phyloP scores from a whole-genome alignment of 2,797 vertebrate species.

The Ambastaia sidthimunki region DNA sequence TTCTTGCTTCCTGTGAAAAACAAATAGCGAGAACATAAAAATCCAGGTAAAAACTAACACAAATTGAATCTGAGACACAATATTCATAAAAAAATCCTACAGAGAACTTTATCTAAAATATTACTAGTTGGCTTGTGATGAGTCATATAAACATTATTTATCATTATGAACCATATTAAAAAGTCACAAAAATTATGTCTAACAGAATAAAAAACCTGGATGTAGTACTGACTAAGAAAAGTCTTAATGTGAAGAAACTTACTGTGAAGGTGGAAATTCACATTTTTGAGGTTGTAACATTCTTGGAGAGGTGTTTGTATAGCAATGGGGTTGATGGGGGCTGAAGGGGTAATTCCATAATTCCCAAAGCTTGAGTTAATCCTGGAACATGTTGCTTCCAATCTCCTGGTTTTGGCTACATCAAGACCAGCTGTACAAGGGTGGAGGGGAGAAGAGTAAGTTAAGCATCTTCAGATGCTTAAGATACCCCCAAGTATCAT shows the following conservation, averaged over 20 bases:
- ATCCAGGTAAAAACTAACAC: neutral
- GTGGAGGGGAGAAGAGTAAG: conserved; percentile 15
- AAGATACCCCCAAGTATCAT: conserved; percentile 58
- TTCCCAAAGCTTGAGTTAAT: conserved; percentile 45
- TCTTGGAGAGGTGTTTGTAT: conserved; percentile 16
- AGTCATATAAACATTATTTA: neutral
- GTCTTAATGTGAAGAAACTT: neutral
- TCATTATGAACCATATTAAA: neutral
- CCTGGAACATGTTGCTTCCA: conserved; percentile 41
- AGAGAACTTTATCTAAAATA: neutral
- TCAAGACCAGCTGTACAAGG: conserved; percentile 45
- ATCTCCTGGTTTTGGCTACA: conserved; percentile 36
- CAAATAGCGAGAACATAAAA: neutral
- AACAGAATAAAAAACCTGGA: neutral
- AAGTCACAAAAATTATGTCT: neutral
- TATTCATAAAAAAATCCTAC: neutral
- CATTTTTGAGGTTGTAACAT: conserved; percentile 30
- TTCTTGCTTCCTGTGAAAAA: conserved; percentile 8
- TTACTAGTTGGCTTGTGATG: neutral
- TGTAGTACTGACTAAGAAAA: neutral
- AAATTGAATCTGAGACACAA: neutral
- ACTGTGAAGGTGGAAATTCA: conserved; percentile 13
- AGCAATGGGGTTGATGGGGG: neutral
- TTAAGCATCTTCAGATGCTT: conserved; percentile 54
- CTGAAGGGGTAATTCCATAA: conserved; percentile 26